Percentiles rank a stretch among this genome's conserved stretches.
phyloP scores from a whole-genome alignment of 1,140 invertebrate genomes.

The Trichonephila clavipes region DNA sequence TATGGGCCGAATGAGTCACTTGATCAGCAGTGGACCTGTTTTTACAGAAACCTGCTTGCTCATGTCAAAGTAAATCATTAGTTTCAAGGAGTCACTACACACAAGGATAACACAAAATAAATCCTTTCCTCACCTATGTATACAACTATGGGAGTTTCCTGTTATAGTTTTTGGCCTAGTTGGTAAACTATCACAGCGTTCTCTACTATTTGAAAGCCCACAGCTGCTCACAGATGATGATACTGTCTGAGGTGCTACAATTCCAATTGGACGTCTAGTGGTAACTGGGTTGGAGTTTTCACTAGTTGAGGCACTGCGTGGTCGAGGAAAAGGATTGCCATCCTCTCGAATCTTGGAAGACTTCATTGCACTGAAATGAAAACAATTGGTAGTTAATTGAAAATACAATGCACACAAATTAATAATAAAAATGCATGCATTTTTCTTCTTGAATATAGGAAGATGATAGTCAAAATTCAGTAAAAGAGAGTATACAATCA shows the following conservation, averaged over 20 bases:
- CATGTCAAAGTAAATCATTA: no score
- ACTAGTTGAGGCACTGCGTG: slow-evolving; percentile 77
- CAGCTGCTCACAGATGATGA: slow-evolving; percentile 21
- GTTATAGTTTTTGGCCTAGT: slow-evolving; percentile 85
- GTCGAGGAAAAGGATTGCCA: slow-evolving; percentile 61
- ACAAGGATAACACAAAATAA: no score
- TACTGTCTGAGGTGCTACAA: slow-evolving; percentile 60
- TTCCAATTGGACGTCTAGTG: slow-evolving; percentile 68
- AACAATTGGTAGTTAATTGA: no score
- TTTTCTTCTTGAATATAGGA: no score
- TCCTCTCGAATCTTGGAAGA: slow-evolving; percentile 76
- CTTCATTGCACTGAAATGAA: slow-evolving; percentile 77
- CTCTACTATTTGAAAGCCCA: slow-evolving; percentile 81
- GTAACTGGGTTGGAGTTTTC: slow-evolving; percentile 74
- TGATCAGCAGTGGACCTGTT: no score
- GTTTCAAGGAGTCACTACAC: no score
- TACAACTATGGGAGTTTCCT: slow-evolving; percentile 81
- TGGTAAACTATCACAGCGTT: slow-evolving; percentile 90
- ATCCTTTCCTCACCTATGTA: not conserved
- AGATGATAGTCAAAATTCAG: no score
- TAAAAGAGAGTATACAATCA: no score
- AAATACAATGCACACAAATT: no score
- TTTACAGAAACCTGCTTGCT: no score
- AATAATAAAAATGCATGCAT: no score
- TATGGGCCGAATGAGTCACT: no score